Conservation (phyloP, 1,140 invertebrate species). For the Bombus impatiens region DNA sequence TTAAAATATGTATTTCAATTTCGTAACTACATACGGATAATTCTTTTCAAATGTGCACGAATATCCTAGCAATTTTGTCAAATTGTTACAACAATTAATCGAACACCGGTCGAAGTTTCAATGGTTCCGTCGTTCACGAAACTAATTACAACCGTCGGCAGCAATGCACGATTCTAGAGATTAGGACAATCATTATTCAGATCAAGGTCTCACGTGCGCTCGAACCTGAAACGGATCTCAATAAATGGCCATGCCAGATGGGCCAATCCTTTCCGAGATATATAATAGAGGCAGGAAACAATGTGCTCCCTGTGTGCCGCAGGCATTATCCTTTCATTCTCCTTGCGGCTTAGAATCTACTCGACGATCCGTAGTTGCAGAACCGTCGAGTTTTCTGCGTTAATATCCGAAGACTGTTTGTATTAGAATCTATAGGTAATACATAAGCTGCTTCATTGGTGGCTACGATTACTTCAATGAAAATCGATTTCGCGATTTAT, state of each 20-base stretch:
- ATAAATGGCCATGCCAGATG: conserved; percentile 34
- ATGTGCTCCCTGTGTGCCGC: conserved; percentile 52
- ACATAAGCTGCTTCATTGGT: background rate
- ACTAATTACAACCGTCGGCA: background rate
- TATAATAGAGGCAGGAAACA: conserved; percentile 64
- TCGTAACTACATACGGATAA: too few species aligned
- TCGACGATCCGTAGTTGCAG: background rate
- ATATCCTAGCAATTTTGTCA: background rate
- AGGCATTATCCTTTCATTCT: conserved; percentile 62
- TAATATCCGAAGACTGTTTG: background rate
- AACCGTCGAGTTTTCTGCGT: background rate
- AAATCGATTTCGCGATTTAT: background rate
- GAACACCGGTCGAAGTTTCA: background rate
- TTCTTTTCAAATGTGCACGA: too few species aligned
- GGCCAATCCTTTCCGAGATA: background rate
- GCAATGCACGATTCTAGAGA: background rate
- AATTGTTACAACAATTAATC: background rate
- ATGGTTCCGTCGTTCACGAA: background rate
- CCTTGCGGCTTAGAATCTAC: conserved; percentile 44
- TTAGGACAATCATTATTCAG: conserved; percentile 30
- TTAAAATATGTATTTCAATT: too few species aligned
- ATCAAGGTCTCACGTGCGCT: conserved; percentile 41
- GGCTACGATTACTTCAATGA: too few species aligned
- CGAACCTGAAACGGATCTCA: conserved; percentile 33
- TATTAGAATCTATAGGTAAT: background rate